phyloP scores from a whole-genome alignment of 2,113 vertebrate genomes.

The Fukomys damarensis region DNA sequence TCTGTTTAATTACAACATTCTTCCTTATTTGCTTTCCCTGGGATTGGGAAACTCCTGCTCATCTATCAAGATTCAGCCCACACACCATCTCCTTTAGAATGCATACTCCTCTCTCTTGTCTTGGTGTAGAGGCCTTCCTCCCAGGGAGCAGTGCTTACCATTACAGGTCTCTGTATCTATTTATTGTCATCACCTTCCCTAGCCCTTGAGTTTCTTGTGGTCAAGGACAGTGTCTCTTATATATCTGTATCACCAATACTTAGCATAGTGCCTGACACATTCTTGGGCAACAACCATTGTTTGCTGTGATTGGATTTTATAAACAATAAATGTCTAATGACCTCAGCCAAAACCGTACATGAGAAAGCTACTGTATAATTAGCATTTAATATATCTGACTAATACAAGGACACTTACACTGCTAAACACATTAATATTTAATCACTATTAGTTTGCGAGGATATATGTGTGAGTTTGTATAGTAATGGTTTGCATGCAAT shows the following conservation, averaged over 20 bases:
- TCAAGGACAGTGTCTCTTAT: background rate
- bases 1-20: background rate
- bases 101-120: background rate
- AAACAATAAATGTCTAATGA: background rate
- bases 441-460: constrained; percentile 5
- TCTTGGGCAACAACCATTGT: background rate
- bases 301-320: background rate
- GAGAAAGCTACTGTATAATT: background rate
- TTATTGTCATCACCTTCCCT: background rate
- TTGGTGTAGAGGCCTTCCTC: background rate
- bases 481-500: background rate
- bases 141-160: background rate
- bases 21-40: background rate
- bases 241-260: background rate
- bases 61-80: background rate
- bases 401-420: background rate
- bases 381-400: constrained; percentile 13
- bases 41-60: background rate
- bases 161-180: background rate
- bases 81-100: background rate
- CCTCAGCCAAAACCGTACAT: background rate
- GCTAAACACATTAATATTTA: constrained; percentile 19
- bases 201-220: background rate
- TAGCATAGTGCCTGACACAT: background rate
- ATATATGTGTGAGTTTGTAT: background rate